Base-by-base conservation (phyloP, 2,113 vertebrate genomes). In the Cryptoleucopteryx plumbea region DNA sequence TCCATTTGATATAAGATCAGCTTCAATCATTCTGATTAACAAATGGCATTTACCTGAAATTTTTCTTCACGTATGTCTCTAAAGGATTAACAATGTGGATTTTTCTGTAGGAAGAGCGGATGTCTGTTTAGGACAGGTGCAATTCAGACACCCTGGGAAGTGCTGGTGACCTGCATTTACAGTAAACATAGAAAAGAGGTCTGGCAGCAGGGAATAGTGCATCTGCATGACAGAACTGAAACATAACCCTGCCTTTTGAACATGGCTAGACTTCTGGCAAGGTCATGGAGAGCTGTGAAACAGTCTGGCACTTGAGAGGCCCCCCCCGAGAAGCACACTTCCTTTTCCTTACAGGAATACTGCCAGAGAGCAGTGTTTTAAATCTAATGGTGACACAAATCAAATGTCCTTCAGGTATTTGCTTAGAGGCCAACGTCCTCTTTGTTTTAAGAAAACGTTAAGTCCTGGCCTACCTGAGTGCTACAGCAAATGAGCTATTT, bases 131-230 rank as follows among this genome's bases (percentile, higher is more conserved):
- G 88, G 86, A 67, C 89, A 77, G 71, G 75, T 95, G 93, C 80
- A 89, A 34, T 96, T 94, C 88, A 70, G 93, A 82, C 72, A 53
- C 56, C 70, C 81, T 36, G 45, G 68, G 83, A 95, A 93, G 82
- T 43, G 89, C 29, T 15, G 15, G 88, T 87, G 94, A 95, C 59
- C 58, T 89, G 90, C 97, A 93, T 97, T 97, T 98, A 97, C 96
- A 94, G 97, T 97, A 98, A 98, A 97, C 95, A 96, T 8, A 31
- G 48, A 25, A 90, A 79, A 96, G 95, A 90, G 82, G 38, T 88
- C 82, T 71, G 87, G 58, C 5, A 4, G 80, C 62, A 72, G 47
- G 56, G 62, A 80, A 73, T 12, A 67, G 65, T 55, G 65, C 26
- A 67, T 94, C 95, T 95, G 62, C 87, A 68, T 62, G 74, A 74